A percentile compares a stretch with the other conserved stretches of the same genome.
phyloP scores from a whole-genome alignment of 2,888 invertebrate genomes.

The Drosophila koepferae region DNA sequence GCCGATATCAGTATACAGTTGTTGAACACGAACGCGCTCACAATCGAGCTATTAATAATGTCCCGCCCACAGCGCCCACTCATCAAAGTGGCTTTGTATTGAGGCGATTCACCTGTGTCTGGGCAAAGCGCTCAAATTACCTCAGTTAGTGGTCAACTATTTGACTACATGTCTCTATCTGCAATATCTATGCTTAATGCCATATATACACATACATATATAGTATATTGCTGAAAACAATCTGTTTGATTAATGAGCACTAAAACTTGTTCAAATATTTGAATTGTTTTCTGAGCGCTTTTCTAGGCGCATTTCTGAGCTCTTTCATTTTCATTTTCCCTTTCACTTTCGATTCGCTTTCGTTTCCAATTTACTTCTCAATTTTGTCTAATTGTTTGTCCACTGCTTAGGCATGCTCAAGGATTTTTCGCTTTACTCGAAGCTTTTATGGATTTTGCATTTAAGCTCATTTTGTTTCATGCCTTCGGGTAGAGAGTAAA shows the following conservation, averaged over 20 bases:
- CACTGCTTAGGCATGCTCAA: background rate
- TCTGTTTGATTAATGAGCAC: constrained; percentile 14
- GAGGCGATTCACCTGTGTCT: background rate
- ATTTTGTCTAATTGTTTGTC: constrained; percentile 25
- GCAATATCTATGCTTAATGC: background rate
- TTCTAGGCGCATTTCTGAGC: background rate
- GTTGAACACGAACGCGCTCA: constrained; percentile 39
- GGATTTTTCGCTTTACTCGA: background rate
- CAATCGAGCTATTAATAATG: constrained; percentile 55
- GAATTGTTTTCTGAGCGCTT: background rate
- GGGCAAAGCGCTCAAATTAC: background rate
- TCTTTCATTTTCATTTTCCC: background rate
- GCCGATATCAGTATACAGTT: constrained; percentile 43
- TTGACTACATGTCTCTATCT: background rate
- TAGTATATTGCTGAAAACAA: background rate
- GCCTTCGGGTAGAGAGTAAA: background rate
- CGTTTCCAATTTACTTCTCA: background rate
- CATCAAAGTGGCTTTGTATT: constrained; percentile 6
- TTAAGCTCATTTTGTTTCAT: background rate
- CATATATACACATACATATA: background rate
- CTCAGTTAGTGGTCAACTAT: background rate
- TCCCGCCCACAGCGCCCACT: constrained; percentile 3
- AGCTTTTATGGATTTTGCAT: background rate
- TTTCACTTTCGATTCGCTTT: background rate
- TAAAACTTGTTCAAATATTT: constrained; percentile 7